These are phyloP conservation scores for Bos javanicus DNA, from an alignment of 2,113 vertebrate species.

Conservation along the genomic window DNA sequence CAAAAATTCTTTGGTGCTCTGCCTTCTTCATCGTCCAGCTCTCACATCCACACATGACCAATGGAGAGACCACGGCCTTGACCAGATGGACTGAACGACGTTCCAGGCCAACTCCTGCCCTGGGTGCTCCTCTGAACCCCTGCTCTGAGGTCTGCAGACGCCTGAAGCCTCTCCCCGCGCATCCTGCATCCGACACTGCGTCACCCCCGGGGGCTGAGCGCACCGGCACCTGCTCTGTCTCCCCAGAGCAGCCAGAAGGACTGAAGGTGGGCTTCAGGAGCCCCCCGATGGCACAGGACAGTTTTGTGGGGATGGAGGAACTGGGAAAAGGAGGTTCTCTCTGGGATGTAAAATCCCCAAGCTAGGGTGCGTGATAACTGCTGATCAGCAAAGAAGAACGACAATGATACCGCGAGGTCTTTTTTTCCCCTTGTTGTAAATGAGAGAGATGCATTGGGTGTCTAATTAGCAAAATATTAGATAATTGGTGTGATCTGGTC, in stretches of 20 bases:
- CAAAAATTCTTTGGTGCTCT: not conserved
- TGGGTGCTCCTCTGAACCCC: fast-evolving
- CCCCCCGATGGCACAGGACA: fast-evolving
- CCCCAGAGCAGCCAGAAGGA: not conserved
- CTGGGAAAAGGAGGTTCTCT: not conserved
- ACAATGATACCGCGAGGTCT: fast-evolving
- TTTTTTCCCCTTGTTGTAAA: not conserved
- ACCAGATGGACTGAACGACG: not conserved
- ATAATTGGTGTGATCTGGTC: conserved; percentile 60
- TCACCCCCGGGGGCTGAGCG: fast-evolving
- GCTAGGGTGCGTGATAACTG: fast-evolving
- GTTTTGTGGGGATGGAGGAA: fast-evolving
- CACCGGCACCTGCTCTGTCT: fast-evolving
- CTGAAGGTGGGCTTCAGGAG: not conserved
- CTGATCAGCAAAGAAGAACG: not conserved
- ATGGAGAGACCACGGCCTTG: not conserved
- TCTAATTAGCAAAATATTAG: conserved; percentile 65
- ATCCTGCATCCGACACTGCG: fast-evolving
- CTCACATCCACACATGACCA: not conserved
- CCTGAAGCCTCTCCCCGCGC: not conserved
- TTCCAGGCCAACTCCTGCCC: not conserved
- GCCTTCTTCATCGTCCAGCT: not conserved
- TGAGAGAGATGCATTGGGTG: not conserved
- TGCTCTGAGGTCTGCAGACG: not conserved
- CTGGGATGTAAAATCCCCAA: not conserved